Base-by-base conservation (phyloP, 2,888 invertebrate genomes). In the Hesperia comma region DNA sequence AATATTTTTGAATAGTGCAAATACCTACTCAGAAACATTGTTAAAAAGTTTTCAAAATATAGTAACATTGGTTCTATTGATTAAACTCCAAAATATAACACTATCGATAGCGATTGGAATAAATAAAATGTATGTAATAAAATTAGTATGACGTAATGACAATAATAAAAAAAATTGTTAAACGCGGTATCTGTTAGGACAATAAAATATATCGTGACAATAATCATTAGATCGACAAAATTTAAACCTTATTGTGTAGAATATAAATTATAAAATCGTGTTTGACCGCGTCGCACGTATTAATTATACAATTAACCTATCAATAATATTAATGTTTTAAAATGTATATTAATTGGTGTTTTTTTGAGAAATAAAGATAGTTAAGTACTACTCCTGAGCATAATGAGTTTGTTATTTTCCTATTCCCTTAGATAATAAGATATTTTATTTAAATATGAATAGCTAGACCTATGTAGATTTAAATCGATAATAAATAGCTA, bases 321-420 rank as follows among this genome's bases (percentile, higher is more conserved):
- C 78, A 77, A 73, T 83, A 82, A 80, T 77, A 80, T 83, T 83
- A 87, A 88, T 83, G 84, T 89, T 86, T 85, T 84, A 84, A 85
- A 85, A 82, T 87, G 86, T 88, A 85, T 90, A 89, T 87, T 85
- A 86, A 87, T 90, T 89, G 88, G 87, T 90, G 90, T 79, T 87
- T 90, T 89, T 88, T 85, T 89, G 88, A 86, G 82, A 86, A 92
- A 91, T 90, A 92, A 91, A 92, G 81, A 87, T 90, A 91, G 88
- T 88, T 88, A 88, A 86, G 26, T 53, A 63, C 79, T 89, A 90
- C 82, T 91, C 88, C 90, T 85, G 90, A 89, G 89, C 90, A 91
- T 75, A 85, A 77, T 83, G 76, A 77, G 80, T 83, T 85, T 79
- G 75, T 86, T 82, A 83, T 81, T 86, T 53, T 19, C 49, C 19